phyloP scores from a whole-genome alignment of 2,113 vertebrate genomes.

The Clarias batrachus region DNA sequence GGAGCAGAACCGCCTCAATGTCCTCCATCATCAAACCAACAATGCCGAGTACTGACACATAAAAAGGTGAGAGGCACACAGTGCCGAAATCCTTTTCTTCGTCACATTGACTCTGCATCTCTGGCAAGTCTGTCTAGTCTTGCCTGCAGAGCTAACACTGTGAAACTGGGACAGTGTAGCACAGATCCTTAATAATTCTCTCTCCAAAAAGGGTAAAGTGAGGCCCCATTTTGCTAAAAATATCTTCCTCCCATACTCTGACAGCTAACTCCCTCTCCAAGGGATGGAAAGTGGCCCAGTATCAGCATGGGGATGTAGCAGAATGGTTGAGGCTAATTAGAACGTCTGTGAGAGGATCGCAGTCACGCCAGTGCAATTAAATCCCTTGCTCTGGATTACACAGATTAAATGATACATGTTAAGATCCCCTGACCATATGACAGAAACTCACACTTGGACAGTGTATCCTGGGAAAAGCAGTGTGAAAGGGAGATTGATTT shows the following conservation, averaged over 20 bases:
- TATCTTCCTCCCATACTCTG: slow-evolving; percentile 66
- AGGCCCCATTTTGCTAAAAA: slow-evolving; percentile 82
- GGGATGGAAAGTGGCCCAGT: slow-evolving; percentile 77
- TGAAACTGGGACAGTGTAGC: slow-evolving; percentile 77
- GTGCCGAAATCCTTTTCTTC: slow-evolving; percentile 57
- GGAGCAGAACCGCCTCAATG: slow-evolving; percentile 45
- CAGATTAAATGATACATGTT: slow-evolving; percentile 70
- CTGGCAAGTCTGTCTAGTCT: slow-evolving; percentile 65
- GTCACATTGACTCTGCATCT: slow-evolving; percentile 65
- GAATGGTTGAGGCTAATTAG: slow-evolving; percentile 71
- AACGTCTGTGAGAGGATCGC: slow-evolving; percentile 60
- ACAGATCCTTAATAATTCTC: slow-evolving; percentile 77
- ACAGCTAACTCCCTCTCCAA: slow-evolving; percentile 72
- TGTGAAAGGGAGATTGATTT: slow-evolving; percentile 27
- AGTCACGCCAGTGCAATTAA: slow-evolving; percentile 61
- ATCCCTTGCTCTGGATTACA: slow-evolving; percentile 72
- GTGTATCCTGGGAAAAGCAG: slow-evolving; percentile 26
- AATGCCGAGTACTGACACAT: slow-evolving; percentile 52
- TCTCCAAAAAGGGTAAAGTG: slow-evolving; percentile 78
- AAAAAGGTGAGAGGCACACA: slow-evolving; percentile 62
- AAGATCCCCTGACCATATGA: slow-evolving; percentile 55
- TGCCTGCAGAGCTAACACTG: slow-evolving; percentile 73
- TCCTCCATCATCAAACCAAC: slow-evolving; percentile 30
- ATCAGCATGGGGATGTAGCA: slow-evolving; percentile 66
- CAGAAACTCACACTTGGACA: slow-evolving; percentile 57